phyloP scores from a whole-genome alignment of 2,888 invertebrate species.

The Caenorhabditis becei region DNA sequence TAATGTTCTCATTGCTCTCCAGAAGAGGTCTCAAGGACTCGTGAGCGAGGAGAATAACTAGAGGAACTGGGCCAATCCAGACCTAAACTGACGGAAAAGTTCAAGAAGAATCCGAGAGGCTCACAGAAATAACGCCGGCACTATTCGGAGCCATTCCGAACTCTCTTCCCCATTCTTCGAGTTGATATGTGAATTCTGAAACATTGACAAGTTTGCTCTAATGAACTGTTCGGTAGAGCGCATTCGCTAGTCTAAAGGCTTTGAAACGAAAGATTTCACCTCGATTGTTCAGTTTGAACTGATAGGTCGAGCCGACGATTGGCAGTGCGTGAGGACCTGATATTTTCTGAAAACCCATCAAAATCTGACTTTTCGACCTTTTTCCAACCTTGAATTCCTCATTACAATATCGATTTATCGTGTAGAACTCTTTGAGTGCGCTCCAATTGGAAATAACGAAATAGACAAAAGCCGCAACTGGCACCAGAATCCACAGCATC shows the following conservation, averaged over 20 bases:
- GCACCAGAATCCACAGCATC: constrained; percentile 10
- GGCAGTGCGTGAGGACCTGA: constrained; percentile 27
- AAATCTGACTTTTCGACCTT: not conserved
- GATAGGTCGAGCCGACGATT: constrained; percentile 46
- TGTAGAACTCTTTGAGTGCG: constrained; percentile 16
- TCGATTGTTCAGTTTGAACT: constrained; percentile 48
- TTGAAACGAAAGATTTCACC: not conserved
- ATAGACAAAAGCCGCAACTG: not conserved
- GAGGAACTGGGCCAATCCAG: constrained; percentile 61
- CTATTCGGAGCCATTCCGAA: constrained; percentile 39
- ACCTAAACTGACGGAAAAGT: constrained; percentile 9
- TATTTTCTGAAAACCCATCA: constrained; percentile 29
- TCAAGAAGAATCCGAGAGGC: not conserved
- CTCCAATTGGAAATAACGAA: not conserved
- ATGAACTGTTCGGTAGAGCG: too few relatives aligned
- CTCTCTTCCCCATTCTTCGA: constrained; percentile 56
- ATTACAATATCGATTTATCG: constrained; percentile 30
- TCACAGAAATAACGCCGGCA: constrained; percentile 26
- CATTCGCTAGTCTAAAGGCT: too few relatives aligned
- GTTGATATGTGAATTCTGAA: constrained; percentile 61
- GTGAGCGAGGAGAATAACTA: constrained; percentile 39
- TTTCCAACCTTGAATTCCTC: constrained; percentile 27
- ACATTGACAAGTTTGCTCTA: too few relatives aligned
- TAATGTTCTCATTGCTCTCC: constrained; percentile 73
- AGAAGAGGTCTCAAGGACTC: constrained; percentile 48